These are phyloP conservation scores for Lophotis ruficrista DNA, from an alignment of 2,113 vertebrate genomes.

Conservation along the genomic window DNA sequence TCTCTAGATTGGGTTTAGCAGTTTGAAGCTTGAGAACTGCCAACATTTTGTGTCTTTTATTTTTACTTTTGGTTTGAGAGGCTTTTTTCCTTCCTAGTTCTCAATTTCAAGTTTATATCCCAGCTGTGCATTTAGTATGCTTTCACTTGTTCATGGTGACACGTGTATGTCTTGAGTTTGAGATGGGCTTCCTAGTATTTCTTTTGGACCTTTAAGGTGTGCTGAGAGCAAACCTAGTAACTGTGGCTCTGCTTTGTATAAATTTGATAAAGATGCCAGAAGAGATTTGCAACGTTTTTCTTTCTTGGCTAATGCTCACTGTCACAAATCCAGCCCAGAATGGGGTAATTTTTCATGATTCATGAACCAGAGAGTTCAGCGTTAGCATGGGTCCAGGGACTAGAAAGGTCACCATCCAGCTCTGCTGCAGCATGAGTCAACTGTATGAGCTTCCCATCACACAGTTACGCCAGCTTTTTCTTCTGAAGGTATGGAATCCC, in stretches of 20 bases:
- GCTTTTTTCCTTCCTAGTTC: background rate
- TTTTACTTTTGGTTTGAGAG: background rate
- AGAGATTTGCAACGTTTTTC: background rate
- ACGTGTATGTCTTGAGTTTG: background rate
- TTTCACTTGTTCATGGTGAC: background rate
- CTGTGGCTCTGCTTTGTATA: background rate
- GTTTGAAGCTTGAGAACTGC: background rate
- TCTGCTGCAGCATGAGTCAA: background rate
- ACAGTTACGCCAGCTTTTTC: background rate
- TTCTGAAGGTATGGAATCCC: background rate
- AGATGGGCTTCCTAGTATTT: background rate
- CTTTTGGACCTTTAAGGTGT: background rate
- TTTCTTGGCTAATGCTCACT: background rate
- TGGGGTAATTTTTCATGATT: background rate
- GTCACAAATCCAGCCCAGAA: background rate
- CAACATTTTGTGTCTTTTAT: background rate
- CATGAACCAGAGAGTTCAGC: background rate
- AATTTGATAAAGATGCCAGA: background rate
- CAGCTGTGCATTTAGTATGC: background rate
- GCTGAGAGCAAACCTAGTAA: background rate
- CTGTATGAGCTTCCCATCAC: background rate
- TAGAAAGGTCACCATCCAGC: background rate
- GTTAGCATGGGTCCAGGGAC: background rate
- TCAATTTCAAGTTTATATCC: background rate
- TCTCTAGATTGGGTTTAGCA: background rate